Evolutionary conservation across 2,113 vertebrate species (phyloP).

Genomic region (Aegotheles bennettii): DNA sequence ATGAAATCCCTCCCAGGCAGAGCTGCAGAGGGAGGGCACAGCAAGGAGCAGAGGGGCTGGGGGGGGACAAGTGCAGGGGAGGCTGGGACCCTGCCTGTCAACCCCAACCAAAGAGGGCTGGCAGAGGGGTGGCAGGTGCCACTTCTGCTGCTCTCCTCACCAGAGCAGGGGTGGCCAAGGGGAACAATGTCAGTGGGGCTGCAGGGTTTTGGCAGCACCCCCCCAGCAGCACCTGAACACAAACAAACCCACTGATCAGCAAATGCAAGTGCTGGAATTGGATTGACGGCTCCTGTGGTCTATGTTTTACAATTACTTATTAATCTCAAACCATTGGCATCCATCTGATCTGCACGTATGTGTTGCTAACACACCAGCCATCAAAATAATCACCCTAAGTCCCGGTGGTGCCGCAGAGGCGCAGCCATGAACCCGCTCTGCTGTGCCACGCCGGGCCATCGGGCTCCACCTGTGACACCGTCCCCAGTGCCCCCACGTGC

Average conservation of each 20-base stretch:
- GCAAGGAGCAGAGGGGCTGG: accelerated
- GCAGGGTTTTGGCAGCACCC: accelerated
- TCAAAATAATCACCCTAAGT: background rate
- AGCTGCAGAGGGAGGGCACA: background rate
- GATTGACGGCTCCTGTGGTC: background rate
- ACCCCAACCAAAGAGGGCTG: background rate
- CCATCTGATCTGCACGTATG: accelerated
- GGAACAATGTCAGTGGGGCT: accelerated
- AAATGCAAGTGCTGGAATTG: background rate
- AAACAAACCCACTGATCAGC: background rate
- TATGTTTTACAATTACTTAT: background rate
- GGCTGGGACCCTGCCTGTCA: background rate
- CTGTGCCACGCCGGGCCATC: no score
- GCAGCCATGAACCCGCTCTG: no score
- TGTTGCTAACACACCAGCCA: background rate
- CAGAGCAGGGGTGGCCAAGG: background rate
- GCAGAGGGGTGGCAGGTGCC: no score
- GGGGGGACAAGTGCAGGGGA: accelerated
- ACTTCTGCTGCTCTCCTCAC: accelerated
- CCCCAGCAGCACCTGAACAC: background rate
- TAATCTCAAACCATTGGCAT: background rate
- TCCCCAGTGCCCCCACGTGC: background rate
- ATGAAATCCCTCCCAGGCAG: background rate
- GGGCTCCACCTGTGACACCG: no score
- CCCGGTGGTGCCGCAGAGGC: background rate